Conservation (phyloP, 64 coral and sea anemone species). For the Dendronephthya gigantea region DNA sequence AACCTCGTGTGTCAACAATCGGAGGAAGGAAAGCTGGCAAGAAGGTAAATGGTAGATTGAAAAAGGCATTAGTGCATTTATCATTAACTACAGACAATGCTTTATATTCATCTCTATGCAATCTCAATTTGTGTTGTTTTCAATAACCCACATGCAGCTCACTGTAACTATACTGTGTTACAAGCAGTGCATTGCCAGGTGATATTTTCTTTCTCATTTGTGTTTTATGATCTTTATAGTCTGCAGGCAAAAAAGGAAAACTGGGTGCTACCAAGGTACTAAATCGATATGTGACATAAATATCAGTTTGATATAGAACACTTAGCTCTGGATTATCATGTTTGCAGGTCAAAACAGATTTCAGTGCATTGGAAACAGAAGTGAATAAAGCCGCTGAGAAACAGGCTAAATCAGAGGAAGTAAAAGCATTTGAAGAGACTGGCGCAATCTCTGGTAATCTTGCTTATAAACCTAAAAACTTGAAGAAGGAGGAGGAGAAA, state of each 20-base stretch:
- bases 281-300: too few species aligned
- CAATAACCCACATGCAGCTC: too few species aligned
- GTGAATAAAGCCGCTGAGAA: slow-evolving; percentile 58
- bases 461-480: slow-evolving; percentile 54
- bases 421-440: slow-evolving; percentile 8
- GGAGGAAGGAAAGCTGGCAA: slow-evolving; percentile 70
- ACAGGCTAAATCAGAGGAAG: slow-evolving; percentile 55
- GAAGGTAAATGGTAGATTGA: slow-evolving; percentile 20
- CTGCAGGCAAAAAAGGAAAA: slow-evolving; percentile 81
- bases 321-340: too few species aligned
- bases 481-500: slow-evolving; percentile 90
- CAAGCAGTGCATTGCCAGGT: too few species aligned
- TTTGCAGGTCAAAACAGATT: slow-evolving; percentile 69
- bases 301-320: too few species aligned
- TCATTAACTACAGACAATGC: too few species aligned
- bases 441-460: slow-evolving; percentile 64
- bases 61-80: not conserved
- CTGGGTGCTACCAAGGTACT: slow-evolving; percentile 84
- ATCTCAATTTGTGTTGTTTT: too few species aligned
- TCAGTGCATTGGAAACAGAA: slow-evolving; percentile 68
- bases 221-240: slow-evolving; percentile 43
- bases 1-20: slow-evolving; percentile 79
- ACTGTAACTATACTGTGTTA: too few species aligned
- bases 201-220: not conserved
- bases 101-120: too few species aligned